phyloP scores from a whole-genome alignment of 2,797 vertebrate species.

The Clarias laeviceps region DNA sequence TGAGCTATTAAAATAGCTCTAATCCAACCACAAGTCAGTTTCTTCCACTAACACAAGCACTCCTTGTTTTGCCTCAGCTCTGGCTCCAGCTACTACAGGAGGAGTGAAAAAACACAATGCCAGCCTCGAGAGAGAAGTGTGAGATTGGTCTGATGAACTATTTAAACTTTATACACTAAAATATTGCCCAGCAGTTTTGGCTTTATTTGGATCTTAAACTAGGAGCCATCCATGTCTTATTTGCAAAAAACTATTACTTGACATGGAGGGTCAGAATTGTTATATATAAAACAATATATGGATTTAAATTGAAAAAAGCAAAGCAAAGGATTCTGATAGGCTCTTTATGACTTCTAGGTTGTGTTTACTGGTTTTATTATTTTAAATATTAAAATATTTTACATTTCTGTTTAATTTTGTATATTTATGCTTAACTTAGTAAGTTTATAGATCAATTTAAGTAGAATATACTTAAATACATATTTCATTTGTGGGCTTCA shows the following conservation, averaged over 20 bases:
- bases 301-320: too few relatives aligned
- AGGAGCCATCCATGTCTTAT: background rate
- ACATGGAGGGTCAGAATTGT: too few relatives aligned
- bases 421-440: too few relatives aligned
- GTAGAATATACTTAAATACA: too few relatives aligned
- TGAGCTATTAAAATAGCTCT: conserved; percentile 21
- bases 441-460: too few relatives aligned
- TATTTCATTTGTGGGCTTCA: too few relatives aligned
- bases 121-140: background rate
- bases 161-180: background rate
- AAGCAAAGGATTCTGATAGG: too few relatives aligned
- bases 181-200: background rate
- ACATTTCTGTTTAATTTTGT: too few relatives aligned
- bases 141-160: background rate
- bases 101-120: conserved; percentile 22
- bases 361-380: too few relatives aligned
- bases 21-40: conserved; percentile 23
- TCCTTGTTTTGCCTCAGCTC: conserved; percentile 61
- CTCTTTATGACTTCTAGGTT: too few relatives aligned
- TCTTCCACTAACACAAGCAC: conserved; percentile 61
- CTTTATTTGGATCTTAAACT: background rate
- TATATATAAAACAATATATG: too few relatives aligned
- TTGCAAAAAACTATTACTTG: background rate
- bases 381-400: too few relatives aligned
- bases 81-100: conserved; percentile 32